A percentile compares a stretch with the other conserved stretches of the same genome.
Evolutionary conservation across 2,888 invertebrate genomes (phyloP).

Genomic region (Cartodere bifasciata): DNA sequence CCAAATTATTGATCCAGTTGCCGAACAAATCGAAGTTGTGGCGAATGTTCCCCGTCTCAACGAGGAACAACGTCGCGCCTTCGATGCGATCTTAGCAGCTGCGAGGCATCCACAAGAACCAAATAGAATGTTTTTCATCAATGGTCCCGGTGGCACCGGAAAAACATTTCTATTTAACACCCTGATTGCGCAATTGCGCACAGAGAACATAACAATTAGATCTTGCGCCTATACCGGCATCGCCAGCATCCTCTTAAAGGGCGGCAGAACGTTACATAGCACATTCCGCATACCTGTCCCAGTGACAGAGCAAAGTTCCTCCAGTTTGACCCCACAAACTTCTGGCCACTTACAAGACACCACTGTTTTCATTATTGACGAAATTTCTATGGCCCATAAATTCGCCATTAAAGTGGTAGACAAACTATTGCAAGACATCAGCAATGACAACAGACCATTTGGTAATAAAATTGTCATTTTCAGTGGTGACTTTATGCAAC

Average conservation of each 20-base stretch:
- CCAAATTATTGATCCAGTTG: too few species aligned
- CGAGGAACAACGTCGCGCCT: constrained; percentile 1
- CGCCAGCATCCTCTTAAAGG: constrained; percentile 23
- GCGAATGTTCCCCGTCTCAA: background rate
- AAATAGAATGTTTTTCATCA: constrained; percentile 15
- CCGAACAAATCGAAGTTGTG: background rate
- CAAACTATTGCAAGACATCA: too few species aligned
- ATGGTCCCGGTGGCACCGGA: constrained; percentile 32
- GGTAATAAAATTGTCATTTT: too few species aligned
- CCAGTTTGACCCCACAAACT: constrained; percentile 6
- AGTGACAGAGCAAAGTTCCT: constrained; percentile 2
- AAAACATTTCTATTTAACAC: constrained; percentile 30
- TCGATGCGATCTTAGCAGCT: background rate
- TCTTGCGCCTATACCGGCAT: constrained; percentile 25
- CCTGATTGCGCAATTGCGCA: constrained; percentile 12
- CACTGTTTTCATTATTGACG: too few species aligned
- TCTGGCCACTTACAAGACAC: too few species aligned
- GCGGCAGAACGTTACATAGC: constrained; percentile 29
- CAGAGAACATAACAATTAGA: background rate
- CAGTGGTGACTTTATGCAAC: too few species aligned
- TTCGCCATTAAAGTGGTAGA: too few species aligned
- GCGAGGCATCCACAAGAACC: background rate
- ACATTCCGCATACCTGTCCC: constrained; percentile 22
- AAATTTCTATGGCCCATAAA: too few species aligned
- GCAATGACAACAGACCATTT: too few species aligned